These are phyloP conservation scores for Ctenoplectra terminalis DNA, from an alignment of 1,140 invertebrate genomes.

Conservation along the genomic window DNA sequence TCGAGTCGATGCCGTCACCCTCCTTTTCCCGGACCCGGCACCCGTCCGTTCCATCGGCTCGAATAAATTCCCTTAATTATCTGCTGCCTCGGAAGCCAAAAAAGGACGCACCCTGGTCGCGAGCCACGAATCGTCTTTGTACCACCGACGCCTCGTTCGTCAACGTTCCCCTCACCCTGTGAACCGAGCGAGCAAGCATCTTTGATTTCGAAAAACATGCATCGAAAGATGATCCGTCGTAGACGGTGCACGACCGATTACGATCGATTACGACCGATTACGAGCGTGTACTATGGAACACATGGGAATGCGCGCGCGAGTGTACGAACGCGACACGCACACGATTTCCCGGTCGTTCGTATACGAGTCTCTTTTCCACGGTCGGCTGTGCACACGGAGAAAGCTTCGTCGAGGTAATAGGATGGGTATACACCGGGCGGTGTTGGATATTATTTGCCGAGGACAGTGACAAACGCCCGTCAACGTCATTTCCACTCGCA, in stretches of 20 bases:
- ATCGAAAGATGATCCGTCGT: conserved; percentile 63
- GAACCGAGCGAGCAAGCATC: too few relatives aligned
- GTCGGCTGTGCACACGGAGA: conserved; percentile 41
- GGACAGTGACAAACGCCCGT: conserved; percentile 82
- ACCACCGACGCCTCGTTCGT: too few relatives aligned
- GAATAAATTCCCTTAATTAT: conserved; percentile 67
- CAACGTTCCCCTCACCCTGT: too few relatives aligned
- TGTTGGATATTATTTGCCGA: conserved; percentile 81
- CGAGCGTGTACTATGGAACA: conserved; percentile 7
- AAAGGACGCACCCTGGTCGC: too few relatives aligned
- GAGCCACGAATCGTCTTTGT: too few relatives aligned
- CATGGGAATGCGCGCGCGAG: background rate
- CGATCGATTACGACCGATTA: too few relatives aligned
- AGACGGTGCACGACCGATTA: conserved; percentile 45
- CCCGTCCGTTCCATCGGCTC: conserved; percentile 1
- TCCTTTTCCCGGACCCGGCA: conserved; percentile 28
- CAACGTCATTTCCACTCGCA: conserved; percentile 78
- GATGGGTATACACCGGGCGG: conserved; percentile 63
- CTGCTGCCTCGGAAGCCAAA: conserved; percentile 47
- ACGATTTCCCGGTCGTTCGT: background rate
- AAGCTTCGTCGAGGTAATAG: conserved; percentile 52
- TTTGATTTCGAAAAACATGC: too few relatives aligned
- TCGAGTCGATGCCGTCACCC: conserved; percentile 48
- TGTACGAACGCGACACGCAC: background rate
- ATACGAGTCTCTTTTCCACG: conserved; percentile 46